Percentiles rank a stretch among this genome's conserved stretches.
Conservation (phyloP, 2,888 invertebrate species). For the Dermolepida albohirtum region DNA sequence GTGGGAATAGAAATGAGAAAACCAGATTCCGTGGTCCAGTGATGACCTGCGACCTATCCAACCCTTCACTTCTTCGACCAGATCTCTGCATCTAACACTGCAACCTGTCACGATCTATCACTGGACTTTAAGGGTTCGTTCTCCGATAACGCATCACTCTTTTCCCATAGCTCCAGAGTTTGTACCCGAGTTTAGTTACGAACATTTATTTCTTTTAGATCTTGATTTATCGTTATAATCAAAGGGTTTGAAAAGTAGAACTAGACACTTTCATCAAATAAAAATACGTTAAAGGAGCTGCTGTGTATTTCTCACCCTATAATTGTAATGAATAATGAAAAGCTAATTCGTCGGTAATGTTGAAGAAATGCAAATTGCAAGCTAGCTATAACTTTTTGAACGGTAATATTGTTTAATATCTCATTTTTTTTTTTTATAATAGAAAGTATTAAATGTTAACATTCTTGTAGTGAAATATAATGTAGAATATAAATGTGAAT, state of each 20-base stretch:
- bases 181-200: conserved; percentile 40
- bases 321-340: too few species aligned
- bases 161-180: conserved; percentile 42
- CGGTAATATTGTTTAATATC: too few species aligned
- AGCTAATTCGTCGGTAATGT: too few species aligned
- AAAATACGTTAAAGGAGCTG: conserved; percentile 9
- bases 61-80: conserved; percentile 43
- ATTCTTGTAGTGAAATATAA: too few species aligned
- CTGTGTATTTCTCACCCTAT: too few species aligned
- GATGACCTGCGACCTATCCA: conserved; percentile 46
- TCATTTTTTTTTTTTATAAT: too few species aligned
- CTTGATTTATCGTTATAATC: conserved; percentile 26
- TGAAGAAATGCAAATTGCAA: too few species aligned
- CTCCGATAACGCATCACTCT: conserved; percentile 38
- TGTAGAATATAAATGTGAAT: too few species aligned
- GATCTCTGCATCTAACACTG: conserved; percentile 44
- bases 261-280: conserved; percentile 10
- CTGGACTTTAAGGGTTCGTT: conserved; percentile 39
- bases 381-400: too few species aligned
- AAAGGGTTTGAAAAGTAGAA: conserved; percentile 16
- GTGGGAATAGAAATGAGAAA: conserved; percentile 29
- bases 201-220: conserved; percentile 39
- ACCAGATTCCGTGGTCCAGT: conserved; percentile 42
- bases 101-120: conserved; percentile 46
- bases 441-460: too few species aligned